Evolutionary conservation across 2,113 vertebrate species (phyloP).

Genomic region (Cavia porcellus): DNA sequence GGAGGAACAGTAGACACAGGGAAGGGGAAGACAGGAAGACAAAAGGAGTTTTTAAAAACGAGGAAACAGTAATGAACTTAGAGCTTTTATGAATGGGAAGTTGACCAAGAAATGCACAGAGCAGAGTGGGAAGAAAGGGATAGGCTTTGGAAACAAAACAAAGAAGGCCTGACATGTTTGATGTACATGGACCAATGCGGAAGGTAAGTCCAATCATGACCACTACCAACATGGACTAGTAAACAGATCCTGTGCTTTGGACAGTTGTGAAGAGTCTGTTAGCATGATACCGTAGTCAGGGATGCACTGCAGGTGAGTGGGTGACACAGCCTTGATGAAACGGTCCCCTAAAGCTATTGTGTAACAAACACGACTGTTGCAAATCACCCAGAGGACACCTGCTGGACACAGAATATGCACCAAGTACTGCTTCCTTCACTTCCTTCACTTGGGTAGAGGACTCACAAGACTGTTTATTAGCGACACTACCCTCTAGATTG

Average conservation of each 20-base stretch:
- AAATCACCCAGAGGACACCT: neutral
- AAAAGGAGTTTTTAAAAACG: neutral
- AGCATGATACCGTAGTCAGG: neutral
- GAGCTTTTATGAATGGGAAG: neutral
- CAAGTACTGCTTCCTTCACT: neutral
- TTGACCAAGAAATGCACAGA: neutral
- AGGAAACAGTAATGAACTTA: neutral
- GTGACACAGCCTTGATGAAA: neutral
- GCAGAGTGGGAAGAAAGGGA: neutral
- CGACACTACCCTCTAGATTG: too few relatives aligned
- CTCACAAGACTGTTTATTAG: neutral
- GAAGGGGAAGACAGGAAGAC: neutral
- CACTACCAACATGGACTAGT: too few relatives aligned
- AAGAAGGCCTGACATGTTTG: neutral
- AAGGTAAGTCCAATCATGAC: too few relatives aligned
- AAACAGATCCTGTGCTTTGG: too few relatives aligned
- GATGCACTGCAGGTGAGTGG: neutral
- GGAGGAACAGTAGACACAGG: neutral
- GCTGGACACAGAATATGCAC: neutral
- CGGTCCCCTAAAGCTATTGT: neutral
- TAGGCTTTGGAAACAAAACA: neutral
- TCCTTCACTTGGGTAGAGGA: too few relatives aligned
- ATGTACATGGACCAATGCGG: neutral
- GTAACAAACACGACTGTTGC: neutral
- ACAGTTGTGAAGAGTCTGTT: neutral